Conservation (phyloP, 1,140 invertebrate species). For the Cryptotermes secundus region DNA sequence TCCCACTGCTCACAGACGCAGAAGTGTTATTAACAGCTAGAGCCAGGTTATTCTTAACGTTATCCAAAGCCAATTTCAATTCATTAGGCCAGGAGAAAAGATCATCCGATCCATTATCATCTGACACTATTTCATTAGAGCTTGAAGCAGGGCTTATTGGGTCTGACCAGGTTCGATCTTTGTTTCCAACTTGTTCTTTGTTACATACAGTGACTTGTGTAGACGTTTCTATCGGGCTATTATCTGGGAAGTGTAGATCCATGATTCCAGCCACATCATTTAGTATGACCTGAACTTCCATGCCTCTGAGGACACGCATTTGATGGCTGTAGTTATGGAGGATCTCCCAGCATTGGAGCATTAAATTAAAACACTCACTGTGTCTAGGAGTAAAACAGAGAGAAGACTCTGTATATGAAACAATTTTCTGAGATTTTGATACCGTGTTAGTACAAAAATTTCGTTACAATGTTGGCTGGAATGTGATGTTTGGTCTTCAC, state of each 20-base stretch:
- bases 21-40: background rate
- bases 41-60: background rate
- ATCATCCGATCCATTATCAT: background rate
- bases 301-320: conserved; percentile 1
- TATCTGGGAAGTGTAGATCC: conserved; percentile 13
- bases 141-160: conserved; percentile 18
- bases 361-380: background rate
- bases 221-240: background rate
- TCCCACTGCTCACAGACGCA: background rate
- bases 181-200: background rate
- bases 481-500: background rate
- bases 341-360: too few relatives aligned
- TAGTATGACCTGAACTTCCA: conserved; percentile 19
- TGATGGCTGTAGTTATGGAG: background rate
- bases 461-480: background rate
- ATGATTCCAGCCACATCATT: conserved; percentile 27
- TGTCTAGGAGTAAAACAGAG: background rate
- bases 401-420: too few relatives aligned
- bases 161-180: conserved; percentile 6
- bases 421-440: background rate
- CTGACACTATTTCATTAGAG: background rate
- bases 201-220: background rate
- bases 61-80: background rate
- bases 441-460: background rate
- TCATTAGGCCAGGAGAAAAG: background rate